Evolutionary conservation across 2,888 invertebrate species (phyloP).

Genomic region (Chloroclystis v-ata): DNA sequence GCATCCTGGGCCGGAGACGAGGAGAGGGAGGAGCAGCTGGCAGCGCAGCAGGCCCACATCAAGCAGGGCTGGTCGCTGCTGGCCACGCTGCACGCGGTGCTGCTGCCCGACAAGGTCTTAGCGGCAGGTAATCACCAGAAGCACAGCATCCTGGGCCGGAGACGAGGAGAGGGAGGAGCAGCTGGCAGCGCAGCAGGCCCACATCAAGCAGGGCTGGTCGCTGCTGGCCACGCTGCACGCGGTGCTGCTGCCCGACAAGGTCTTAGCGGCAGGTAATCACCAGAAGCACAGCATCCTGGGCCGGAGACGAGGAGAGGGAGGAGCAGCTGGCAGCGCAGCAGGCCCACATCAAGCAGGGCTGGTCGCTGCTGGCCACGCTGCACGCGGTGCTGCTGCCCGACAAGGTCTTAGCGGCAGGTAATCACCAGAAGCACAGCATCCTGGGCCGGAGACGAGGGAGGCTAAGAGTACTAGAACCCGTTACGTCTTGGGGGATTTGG

Average conservation of each 20-base stretch:
- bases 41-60: constrained; percentile 93
- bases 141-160: constrained; percentile 81
- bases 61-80: constrained; percentile 98
- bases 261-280: constrained; percentile 81
- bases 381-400: constrained; percentile 98
- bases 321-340: constrained; percentile 57
- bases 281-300: constrained; percentile 81
- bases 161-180: constrained; percentile 83
- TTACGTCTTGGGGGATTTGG: too few species aligned
- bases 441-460: constrained; percentile 87
- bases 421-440: constrained; percentile 79
- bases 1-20: constrained; percentile 85
- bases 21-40: constrained; percentile 89
- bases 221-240: constrained; percentile 97
- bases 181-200: constrained; percentile 79
- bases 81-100: constrained; percentile 96
- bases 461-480: constrained; percentile 69
- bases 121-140: constrained; percentile 77
- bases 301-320: constrained; percentile 86
- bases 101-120: constrained; percentile 94
- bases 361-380: constrained; percentile 96
- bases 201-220: constrained; percentile 98
- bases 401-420: constrained; percentile 83
- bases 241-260: constrained; percentile 95
- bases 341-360: constrained; percentile 96